Evolutionary conservation across 2,888 invertebrate genomes (phyloP).

Genomic region (Patella depressa): DNA sequence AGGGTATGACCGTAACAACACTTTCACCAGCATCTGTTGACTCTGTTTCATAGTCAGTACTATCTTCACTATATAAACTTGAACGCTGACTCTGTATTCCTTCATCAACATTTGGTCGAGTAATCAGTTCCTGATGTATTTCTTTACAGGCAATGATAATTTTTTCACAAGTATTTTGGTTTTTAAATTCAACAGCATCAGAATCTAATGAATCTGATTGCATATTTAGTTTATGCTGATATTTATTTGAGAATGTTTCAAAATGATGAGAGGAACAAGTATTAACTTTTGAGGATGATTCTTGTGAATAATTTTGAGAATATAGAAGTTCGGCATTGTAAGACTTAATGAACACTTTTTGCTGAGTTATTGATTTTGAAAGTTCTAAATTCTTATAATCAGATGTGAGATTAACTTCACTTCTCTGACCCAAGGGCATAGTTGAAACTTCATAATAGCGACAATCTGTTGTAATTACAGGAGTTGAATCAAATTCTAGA

Average conservation of each 20-base stretch:
- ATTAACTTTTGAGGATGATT: neutral
- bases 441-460: neutral
- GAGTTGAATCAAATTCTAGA: constrained; percentile 11
- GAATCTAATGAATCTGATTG: neutral
- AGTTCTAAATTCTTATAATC: neutral
- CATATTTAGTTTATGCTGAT: neutral
- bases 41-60: neutral
- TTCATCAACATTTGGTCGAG: neutral
- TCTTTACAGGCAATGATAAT: neutral
- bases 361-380: neutral
- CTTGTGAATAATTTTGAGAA: neutral
- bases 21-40: neutral
- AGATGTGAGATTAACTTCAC: neutral
- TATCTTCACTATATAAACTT: neutral
- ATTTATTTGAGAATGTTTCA: neutral
- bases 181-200: neutral
- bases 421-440: neutral
- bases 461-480: neutral
- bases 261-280: neutral
- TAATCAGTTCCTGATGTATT: neutral
- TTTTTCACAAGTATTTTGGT: neutral
- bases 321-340: neutral
- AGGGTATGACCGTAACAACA: neutral
- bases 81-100: neutral
- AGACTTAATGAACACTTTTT: neutral